phyloP scores from a whole-genome alignment of 2,888 invertebrate genomes.

The Hirtodrosophila trivittata region DNA sequence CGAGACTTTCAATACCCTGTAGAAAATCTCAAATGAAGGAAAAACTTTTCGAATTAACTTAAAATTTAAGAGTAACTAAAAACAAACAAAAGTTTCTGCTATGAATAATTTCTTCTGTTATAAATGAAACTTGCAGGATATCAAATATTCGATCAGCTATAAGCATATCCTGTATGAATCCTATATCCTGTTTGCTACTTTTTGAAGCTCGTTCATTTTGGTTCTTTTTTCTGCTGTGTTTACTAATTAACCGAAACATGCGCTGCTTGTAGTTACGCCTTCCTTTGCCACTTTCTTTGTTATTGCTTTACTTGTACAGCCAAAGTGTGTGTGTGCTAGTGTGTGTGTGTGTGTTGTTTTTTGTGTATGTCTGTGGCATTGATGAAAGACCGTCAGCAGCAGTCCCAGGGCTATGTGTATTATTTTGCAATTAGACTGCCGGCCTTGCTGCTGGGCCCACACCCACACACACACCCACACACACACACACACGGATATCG shows the following conservation, averaged over 20 bases:
- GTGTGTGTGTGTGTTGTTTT: conserved; percentile 31
- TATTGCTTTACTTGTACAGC: conserved; percentile 20
- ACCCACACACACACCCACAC: conserved; percentile 11
- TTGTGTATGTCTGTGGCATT: conserved; percentile 54
- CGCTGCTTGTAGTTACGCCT: conserved; percentile 71
- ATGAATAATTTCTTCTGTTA: no score
- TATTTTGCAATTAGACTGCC: conserved; percentile 75
- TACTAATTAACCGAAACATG: conserved; percentile 78
- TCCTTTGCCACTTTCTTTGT: conserved; percentile 54
- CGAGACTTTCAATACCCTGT: conserved; percentile 31
- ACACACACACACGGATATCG: conserved; percentile 1
- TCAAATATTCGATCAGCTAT: not conserved
- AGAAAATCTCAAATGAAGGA: no score
- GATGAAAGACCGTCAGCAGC: conserved; percentile 63
- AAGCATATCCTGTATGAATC: not conserved
- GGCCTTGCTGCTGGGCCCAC: conserved; percentile 32
- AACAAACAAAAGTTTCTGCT: no score
- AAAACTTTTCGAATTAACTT: no score
- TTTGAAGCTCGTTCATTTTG: conserved; percentile 51
- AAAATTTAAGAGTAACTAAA: no score
- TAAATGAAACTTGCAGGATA: no score
- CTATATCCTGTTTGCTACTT: conserved; percentile 28
- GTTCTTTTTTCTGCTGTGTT: conserved; percentile 46
- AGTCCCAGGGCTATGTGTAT: conserved; percentile 54
- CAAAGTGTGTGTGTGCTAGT: conserved; percentile 26